Evolutionary conservation across 2,888 invertebrate species (phyloP), one percentile per base, ranked within the genome.

Genomic region (Aromia moschata): DNA sequence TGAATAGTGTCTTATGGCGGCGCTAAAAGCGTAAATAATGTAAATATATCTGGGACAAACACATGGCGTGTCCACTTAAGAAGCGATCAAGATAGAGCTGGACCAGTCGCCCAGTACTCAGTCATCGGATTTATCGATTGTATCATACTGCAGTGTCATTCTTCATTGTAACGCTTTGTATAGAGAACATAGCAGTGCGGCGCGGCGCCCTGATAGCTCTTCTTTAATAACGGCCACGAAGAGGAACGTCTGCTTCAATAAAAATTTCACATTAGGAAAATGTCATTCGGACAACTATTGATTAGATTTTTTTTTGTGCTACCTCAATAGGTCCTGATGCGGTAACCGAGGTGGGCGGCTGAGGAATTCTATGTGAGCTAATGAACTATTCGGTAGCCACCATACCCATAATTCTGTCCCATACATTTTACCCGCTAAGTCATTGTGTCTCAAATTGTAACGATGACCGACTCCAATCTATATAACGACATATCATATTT

Each of bases 81-180:
- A 73, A 75, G 74, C 74, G 70, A 74, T 76, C 74, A 72, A 73
- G 74, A 76, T 76, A 70, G 70, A 63, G 60, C 58, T 52, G 58
- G 45, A 38, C 55, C 46, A 37, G 37, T 62, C 65, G 68, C 69
- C 70, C 68, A 66, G 68, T 70, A 69, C 69, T 68, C 68, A 69
- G 68, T 71, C 73, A 72, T 75, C 75, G 38, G 30, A 49, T 60
- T 60, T 69, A 68, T 67, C 70, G 70, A 71, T 74, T 74, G 72
- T 72, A 71, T 71, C 69, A 73, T 74, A 73, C 57, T 75, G 76
- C 76, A 73, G 63, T 73, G 75, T 76, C 76, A 76, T 76, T 73
- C 71, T 62, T 70, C 70, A 74, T 75, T 75, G 72, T 72, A 59
- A n/a, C 51, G 62, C 60, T 62, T 37, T 56, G 47, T 56, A 56